Conservation (phyloP, 2,113 vertebrate species). For the Etheostoma cragini region DNA sequence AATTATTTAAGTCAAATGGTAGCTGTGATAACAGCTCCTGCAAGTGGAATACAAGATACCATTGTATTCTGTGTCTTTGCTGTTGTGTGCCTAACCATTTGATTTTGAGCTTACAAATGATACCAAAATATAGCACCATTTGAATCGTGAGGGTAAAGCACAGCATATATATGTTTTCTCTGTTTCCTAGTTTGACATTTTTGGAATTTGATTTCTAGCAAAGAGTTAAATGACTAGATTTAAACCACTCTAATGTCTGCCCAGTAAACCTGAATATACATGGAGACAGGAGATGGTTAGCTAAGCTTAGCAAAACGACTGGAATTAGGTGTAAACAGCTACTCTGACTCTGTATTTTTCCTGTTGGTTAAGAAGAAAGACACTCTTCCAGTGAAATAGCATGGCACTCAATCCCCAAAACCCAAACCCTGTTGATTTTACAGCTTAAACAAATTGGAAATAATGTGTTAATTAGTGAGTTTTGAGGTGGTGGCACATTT, state of each 20-base stretch:
- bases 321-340: neutral
- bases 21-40: slow-evolving; percentile 24
- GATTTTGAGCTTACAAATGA: too few species aligned
- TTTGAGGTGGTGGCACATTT: neutral
- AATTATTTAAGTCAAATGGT: slow-evolving; percentile 3
- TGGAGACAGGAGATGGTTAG: neutral
- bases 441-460: neutral
- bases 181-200: neutral
- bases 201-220: neutral
- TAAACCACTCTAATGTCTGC: neutral
- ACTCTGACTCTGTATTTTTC: neutral
- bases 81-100: neutral
- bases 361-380: neutral
- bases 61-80: neutral
- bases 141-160: neutral
- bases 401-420: too few species aligned
- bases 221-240: neutral
- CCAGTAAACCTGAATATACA: neutral
- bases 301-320: neutral
- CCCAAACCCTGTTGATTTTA: too few species aligned
- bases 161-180: neutral
- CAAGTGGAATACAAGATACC: neutral
- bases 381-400: too few species aligned
- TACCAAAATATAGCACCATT: neutral
- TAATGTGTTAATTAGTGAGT: neutral